Percentiles rank a stretch among this genome's conserved stretches.
Evolutionary conservation across 2,797 vertebrate genomes (phyloP).

Genomic region (Hemibagrus guttatus): DNA sequence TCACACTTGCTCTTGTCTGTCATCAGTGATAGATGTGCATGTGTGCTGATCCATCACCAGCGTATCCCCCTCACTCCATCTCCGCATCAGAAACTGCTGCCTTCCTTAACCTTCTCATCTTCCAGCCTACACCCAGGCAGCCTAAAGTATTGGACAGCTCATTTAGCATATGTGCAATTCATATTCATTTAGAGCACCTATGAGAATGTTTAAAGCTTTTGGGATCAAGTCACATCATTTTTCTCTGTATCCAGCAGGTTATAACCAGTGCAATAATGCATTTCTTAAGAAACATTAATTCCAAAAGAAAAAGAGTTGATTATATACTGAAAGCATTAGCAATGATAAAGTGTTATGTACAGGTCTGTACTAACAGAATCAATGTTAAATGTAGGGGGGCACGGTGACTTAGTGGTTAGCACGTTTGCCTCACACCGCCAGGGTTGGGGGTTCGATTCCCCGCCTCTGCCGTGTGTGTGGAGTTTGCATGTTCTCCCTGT

Average conservation of each 20-base stretch:
- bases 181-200: conserved; percentile 14
- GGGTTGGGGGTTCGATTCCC: too few species aligned
- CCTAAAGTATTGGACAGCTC: conserved; percentile 22
- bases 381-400: too few species aligned
- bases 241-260: neutral
- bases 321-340: neutral
- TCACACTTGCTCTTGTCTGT: conserved; percentile 61
- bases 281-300: neutral
- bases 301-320: neutral
- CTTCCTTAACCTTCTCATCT: conserved; percentile 32
- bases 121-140: conserved; percentile 18
- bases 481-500: too few species aligned
- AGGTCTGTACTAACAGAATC: neutral
- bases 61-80: conserved; percentile 36
- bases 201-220: conserved; percentile 11
- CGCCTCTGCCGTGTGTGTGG: too few species aligned
- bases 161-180: conserved; percentile 39
- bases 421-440: too few species aligned
- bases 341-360: neutral
- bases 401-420: too few species aligned
- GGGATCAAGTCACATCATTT: neutral
- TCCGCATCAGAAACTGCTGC: conserved; percentile 18
- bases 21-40: conserved; percentile 58
- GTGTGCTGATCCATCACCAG: conserved; percentile 59
- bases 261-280: neutral